Conservation (phyloP, 2,113 vertebrate species). For the Hydropotes inermis region DNA sequence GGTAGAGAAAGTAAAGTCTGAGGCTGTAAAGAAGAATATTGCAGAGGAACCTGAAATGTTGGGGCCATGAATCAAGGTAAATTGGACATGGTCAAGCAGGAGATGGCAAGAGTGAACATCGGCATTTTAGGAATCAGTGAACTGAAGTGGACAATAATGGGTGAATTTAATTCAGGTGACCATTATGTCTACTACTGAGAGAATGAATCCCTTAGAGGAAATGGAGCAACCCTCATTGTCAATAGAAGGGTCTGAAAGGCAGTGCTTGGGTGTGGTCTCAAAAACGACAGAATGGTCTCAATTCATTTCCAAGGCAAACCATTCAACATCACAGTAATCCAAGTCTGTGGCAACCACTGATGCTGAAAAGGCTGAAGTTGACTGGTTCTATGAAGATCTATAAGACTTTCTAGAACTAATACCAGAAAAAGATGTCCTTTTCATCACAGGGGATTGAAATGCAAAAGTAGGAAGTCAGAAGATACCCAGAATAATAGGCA, state of each 20-base stretch:
- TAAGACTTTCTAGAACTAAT: neutral
- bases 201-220: neutral
- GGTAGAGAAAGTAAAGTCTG: neutral
- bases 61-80: neutral
- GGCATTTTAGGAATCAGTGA: neutral
- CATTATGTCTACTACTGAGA: neutral
- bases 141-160: neutral
- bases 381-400: neutral
- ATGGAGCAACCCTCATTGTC: neutral
- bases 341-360: neutral
- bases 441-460: neutral
- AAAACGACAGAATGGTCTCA: neutral
- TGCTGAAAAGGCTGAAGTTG: neutral
- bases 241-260: neutral
- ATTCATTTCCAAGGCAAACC: neutral
- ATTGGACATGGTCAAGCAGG: neutral
- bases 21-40: neutral
- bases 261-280: neutral
- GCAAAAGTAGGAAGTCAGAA: neutral
- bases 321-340: neutral
- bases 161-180: neutral
- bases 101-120: neutral
- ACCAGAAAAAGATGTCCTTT: neutral
- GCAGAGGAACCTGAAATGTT: neutral
- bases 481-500: neutral